These are phyloP conservation scores for Drosophila triauraria DNA, from an alignment of 1,140 invertebrate genomes.

Conservation along the genomic window DNA sequence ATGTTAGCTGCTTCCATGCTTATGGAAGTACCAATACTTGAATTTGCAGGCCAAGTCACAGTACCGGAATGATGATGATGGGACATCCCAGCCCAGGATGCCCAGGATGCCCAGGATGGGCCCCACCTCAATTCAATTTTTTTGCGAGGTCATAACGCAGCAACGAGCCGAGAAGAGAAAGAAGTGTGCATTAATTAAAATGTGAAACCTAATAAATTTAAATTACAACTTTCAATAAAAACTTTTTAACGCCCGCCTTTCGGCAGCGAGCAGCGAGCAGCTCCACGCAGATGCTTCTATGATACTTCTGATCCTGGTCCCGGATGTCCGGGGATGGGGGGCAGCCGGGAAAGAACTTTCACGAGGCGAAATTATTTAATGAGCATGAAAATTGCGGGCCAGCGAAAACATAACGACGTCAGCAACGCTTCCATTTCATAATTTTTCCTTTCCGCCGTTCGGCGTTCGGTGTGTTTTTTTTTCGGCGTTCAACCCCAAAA, in stretches of 20 bases:
- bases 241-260: slow-evolving; percentile 70
- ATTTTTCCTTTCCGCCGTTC: slow-evolving; percentile 19
- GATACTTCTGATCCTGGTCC: slow-evolving; percentile 26
- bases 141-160: slow-evolving; percentile 7
- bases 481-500: slow-evolving; percentile 47
- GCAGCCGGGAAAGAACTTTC: slow-evolving; percentile 53
- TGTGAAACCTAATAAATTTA: slow-evolving; percentile 83
- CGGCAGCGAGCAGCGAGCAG: not conserved
- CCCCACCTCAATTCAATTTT: not conserved
- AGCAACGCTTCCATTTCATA: slow-evolving; percentile 42
- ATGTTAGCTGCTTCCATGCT: not conserved
- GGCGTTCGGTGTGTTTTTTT: not conserved
- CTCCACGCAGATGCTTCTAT: slow-evolving; percentile 39
- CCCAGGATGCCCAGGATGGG: not conserved
- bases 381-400: slow-evolving; percentile 77
- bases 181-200: slow-evolving; percentile 82
- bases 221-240: slow-evolving; percentile 83
- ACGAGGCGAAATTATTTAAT: slow-evolving; percentile 78
- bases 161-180: slow-evolving; percentile 16
- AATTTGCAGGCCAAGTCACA: not conserved
- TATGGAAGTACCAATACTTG: not conserved
- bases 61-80: not conserved
- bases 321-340: not conserved
- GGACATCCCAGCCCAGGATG: slow-evolving; percentile 11
- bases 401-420: slow-evolving; percentile 51